Conservation (phyloP, 2,888 invertebrate species). For the Drosophila sordidula region DNA sequence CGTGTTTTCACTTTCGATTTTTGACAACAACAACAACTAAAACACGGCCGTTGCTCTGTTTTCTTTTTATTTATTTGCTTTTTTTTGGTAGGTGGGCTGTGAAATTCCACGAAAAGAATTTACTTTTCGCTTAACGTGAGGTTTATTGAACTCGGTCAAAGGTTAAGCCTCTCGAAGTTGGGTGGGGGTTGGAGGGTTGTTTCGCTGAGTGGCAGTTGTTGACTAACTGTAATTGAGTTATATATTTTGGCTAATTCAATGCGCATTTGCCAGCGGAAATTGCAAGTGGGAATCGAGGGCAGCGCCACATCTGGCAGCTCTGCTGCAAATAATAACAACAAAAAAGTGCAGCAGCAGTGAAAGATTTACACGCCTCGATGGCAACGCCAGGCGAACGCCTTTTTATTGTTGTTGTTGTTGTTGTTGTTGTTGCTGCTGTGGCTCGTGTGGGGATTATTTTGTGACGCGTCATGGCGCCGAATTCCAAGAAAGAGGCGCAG, state of each 20-base stretch:
- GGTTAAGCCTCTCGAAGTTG: neutral
- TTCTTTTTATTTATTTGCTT: neutral
- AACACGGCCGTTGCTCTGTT: conserved; percentile 6
- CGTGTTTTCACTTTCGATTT: conserved; percentile 72
- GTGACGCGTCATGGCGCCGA: conserved; percentile 71
- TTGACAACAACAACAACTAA: conserved; percentile 2
- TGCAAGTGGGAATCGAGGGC: conserved; percentile 28
- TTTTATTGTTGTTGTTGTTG: conserved; percentile 1
- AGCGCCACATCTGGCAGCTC: conserved; percentile 55
- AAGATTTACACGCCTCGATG: conserved; percentile 63
- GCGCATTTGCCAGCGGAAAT: conserved; percentile 58
- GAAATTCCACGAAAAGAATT: conserved; percentile 31
- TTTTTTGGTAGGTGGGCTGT: conserved; percentile 1
- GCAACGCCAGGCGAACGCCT: conserved; percentile 6
- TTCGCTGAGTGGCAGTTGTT: conserved; percentile 16
- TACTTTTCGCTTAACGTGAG: neutral
- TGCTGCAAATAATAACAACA: conserved; percentile 6
- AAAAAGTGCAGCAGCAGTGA: conserved; percentile 58
- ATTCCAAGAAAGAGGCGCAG: conserved; percentile 77
- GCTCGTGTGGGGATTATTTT: conserved; percentile 47
- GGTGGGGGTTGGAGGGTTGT: neutral
- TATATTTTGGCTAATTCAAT: conserved; percentile 37
- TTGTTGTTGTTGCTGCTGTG: conserved; percentile 4
- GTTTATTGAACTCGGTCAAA: conserved; percentile 50
- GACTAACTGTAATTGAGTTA: conserved; percentile 41